phyloP scores from a whole-genome alignment of 2,113 vertebrate genomes.

The Clupea harengus region DNA sequence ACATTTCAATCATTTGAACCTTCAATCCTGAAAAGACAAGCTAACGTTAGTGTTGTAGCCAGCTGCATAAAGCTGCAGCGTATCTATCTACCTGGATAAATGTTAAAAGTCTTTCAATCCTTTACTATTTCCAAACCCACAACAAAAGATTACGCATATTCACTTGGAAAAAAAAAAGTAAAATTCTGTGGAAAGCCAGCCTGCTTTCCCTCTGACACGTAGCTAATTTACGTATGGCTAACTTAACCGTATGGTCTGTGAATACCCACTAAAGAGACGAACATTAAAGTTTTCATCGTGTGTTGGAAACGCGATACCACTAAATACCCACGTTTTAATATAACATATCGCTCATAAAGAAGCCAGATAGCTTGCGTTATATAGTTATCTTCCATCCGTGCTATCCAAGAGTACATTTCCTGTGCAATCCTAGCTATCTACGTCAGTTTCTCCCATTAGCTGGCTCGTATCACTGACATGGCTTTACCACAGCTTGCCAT shows the following conservation, averaged over 20 bases:
- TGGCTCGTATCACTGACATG: neutral
- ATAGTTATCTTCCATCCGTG: neutral
- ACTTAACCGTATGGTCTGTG: neutral
- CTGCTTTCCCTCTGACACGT: neutral
- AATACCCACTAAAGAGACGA: neutral
- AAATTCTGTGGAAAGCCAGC: neutral
- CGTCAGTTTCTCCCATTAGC: slow-evolving; percentile 35
- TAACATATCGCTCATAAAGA: neutral
- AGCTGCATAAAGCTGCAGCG: neutral
- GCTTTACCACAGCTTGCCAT: slow-evolving; percentile 1
- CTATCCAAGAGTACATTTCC: slow-evolving; percentile 13
- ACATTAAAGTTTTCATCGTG: neutral
- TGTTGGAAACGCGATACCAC: neutral
- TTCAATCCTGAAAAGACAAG: neutral
- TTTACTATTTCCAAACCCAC: neutral
- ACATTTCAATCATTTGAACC: neutral
- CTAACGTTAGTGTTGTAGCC: neutral
- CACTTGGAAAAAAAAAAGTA: neutral
- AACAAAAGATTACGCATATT: neutral
- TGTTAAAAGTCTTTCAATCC: neutral
- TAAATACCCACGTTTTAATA: neutral
- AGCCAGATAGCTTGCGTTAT: neutral
- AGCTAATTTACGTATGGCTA: neutral
- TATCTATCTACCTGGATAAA: neutral
- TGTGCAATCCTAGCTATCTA: slow-evolving; percentile 33